Evolutionary conservation across 2,797 vertebrate genomes (phyloP), one percentile per base, ranked within the genome.

Genomic region (Thunnus albacares): DNA sequence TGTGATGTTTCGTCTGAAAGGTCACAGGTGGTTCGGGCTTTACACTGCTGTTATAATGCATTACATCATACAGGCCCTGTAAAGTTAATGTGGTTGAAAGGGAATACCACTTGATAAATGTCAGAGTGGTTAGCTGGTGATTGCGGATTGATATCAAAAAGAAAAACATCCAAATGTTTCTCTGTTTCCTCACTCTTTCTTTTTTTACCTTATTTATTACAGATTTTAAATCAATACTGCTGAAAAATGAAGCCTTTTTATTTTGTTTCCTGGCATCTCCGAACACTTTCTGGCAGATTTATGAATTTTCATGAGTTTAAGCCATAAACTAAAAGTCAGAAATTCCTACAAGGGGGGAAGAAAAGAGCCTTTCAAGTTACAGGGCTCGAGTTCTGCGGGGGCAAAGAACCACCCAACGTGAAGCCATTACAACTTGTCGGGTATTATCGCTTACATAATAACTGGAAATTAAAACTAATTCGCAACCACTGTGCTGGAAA

Each of bases 81-180:
- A 33, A 47, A 47, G 22, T 38, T 18, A 20, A 26, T 45, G 58
- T 62, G 64, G 51, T 58, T 55, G 4, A 75, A 70, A 33, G 79
- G 43, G 65, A 85, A 79, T 71, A 38, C 24, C 71, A 11, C 63
- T 66, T 52, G 43, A 30, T 57, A n/a, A 8, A 17, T 45, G 28
- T 71, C 3, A 12, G 20, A 53, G 69, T 3, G 4, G 24, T 47
- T 61, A 41, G 9, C 24, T 24, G 14, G 12, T 18, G 38, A 38
- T 10, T 38, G 38, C 8, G 38, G 6, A 12, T 3, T 41, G 45
- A 62, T 35, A 30, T 35, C 3, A 58, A 4, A 22, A 43, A 14
- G 14, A 11, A 7, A 57, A 24, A 1, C 30, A 6, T 30, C 43
- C 24, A 47, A 13, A 30, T 5, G 2, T 63, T 10, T 14, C 38